Evolutionary conservation across 2,888 invertebrate genomes (phyloP).

Genomic region (Kryphioiulus occultus): DNA sequence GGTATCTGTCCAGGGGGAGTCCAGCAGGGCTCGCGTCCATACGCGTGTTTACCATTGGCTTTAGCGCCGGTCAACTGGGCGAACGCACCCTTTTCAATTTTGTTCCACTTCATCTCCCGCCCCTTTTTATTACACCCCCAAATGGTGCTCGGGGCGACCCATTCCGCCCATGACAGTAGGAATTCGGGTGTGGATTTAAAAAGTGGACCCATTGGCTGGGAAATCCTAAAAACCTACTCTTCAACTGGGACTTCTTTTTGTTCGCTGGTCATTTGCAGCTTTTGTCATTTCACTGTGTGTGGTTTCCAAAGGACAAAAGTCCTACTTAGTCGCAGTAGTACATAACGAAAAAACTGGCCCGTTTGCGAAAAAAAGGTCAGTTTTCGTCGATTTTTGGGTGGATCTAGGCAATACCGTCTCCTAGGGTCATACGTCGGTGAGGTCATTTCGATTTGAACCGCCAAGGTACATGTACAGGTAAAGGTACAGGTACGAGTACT

Average conservation of each 20-base stretch:
- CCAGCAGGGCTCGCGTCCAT: background rate
- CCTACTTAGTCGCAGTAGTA: slow-evolving; percentile 8
- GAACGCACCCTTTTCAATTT: slow-evolving; percentile 8
- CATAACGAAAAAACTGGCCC: background rate
- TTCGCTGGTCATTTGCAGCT: slow-evolving; percentile 15
- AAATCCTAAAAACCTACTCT: slow-evolving; percentile 18
- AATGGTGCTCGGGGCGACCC: background rate
- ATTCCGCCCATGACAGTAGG: background rate
- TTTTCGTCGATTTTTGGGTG: background rate
- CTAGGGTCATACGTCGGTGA: background rate
- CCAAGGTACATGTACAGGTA: background rate
- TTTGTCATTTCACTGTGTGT: slow-evolving; percentile 16
- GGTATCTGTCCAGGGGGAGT: slow-evolving; percentile 2
- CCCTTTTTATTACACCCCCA: slow-evolving; percentile 16
- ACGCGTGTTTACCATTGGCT: slow-evolving; percentile 15
- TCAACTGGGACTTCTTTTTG: slow-evolving; percentile 6
- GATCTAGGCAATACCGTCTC: slow-evolving; percentile 6
- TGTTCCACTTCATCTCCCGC: slow-evolving; percentile 13
- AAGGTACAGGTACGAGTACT: background rate
- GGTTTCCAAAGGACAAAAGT: slow-evolving; percentile 16
- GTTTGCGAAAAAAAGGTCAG: background rate
- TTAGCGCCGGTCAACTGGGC: background rate
- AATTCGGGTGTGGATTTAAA: slow-evolving; percentile 17
- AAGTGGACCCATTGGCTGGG: slow-evolving; percentile 3
- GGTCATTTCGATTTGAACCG: background rate